Evolutionary conservation across 2,888 invertebrate genomes (phyloP), one percentile per base, ranked within the genome.

Genomic region (Spilosoma lubricipeda): DNA sequence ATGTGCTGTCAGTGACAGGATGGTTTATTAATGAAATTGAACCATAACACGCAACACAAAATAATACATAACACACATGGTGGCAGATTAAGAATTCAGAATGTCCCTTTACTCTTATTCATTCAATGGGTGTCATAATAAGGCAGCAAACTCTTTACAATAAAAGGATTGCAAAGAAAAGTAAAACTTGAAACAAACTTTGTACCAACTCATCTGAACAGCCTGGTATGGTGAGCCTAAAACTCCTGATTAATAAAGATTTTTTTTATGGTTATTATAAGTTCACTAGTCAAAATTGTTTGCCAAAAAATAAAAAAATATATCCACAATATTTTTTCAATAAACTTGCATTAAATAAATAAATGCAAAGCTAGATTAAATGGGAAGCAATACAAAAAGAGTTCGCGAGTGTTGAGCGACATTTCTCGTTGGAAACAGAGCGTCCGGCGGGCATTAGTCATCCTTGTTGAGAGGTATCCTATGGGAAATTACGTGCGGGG

Each of bases 391-490:
- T 76, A 74, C 75, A 59, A 81, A 83, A 80, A 83, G 56, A 66
- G 74, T 77, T 80, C 59, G 66, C 67, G 64, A 80, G 82, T 77
- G 82, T 83, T 74, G 82, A 82, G 77, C 80, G 79, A 77, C 78
- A 79, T 84, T 82, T 78, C 80, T 82, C 80, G 84, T 82, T 78
- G 77, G 80, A 63, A 90, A 86, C 88, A 84, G 81, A 88, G 87
- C 90, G 92, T 91, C 91, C 91, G 88, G 89, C 88, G 90, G 85
- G 90, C 93, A 93, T 94, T 91, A 93, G 90, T 94, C 93, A 94
- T 93, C 91, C 90, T 83, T 88, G 93, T 87, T 93, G 94, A 94
- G 90, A 94, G 93, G 90, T 87, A 90, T 93, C 95, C 95, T 91
- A 85, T 79, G 95, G 95, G 95, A 95, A 95, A 95, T 95, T 94